phyloP scores from a whole-genome alignment of 2,797 vertebrate genomes.

The Eidolon dupreanum region DNA sequence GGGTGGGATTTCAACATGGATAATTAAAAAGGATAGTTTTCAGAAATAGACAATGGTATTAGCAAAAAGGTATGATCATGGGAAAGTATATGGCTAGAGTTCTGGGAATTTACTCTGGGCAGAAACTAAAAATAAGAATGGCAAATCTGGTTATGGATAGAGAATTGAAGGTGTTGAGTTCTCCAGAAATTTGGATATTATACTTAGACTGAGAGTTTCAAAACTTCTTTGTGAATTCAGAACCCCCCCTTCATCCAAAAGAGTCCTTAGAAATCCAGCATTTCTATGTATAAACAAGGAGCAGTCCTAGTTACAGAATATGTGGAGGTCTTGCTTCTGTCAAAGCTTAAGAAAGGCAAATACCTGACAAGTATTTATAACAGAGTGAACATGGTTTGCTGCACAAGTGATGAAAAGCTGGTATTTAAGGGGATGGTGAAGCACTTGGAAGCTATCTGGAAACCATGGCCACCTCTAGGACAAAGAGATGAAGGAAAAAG shows the following conservation, averaged over 20 bases:
- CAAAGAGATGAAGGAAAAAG: neutral
- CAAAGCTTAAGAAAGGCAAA: neutral
- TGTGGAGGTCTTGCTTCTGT: neutral
- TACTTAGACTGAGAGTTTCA: neutral
- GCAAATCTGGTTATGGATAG: neutral
- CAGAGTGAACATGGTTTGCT: neutral
- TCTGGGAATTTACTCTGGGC: neutral
- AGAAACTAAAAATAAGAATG: neutral
- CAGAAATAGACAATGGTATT: neutral
- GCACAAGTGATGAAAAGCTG: neutral
- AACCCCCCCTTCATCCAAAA: neutral
- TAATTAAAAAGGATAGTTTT: neutral
- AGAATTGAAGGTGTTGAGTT: neutral
- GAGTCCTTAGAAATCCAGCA: neutral
- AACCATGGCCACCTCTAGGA: neutral
- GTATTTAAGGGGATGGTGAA: neutral
- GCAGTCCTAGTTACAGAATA: neutral
- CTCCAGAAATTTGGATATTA: neutral
- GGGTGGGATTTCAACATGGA: neutral
- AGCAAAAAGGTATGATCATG: neutral
- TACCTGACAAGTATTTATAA: neutral
- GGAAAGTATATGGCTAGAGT: neutral
- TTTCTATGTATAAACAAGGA: neutral
- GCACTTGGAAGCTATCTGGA: neutral
- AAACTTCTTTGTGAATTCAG: neutral